Conservation (phyloP, 2,888 invertebrate genomes). For the Smittia aterrima region DNA sequence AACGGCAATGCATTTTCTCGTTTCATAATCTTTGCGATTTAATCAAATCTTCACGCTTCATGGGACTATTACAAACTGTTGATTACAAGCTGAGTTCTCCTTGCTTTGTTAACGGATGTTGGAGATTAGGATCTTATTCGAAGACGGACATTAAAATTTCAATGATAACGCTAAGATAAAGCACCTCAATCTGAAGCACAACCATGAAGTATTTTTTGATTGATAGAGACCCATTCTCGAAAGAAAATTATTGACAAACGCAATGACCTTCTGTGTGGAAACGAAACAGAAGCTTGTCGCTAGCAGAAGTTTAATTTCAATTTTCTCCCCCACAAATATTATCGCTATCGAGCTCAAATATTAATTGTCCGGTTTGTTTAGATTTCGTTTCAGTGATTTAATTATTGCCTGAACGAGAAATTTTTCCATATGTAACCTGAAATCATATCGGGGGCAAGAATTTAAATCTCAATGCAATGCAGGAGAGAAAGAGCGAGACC, state of each 20-base stretch:
- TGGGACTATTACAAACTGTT: not conserved
- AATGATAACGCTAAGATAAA: no score
- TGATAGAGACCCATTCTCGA: no score
- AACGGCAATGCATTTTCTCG: not conserved
- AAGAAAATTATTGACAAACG: not conserved
- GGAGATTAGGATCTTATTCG: not conserved
- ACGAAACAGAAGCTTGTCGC: not conserved
- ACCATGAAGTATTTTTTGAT: no score
- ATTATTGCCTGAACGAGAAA: not conserved
- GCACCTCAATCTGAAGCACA: no score
- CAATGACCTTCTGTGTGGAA: no score
- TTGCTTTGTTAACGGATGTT: not conserved
- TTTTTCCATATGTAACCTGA: not conserved
- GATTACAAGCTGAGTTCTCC: slow-evolving; percentile 1
- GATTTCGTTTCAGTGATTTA: slow-evolving; percentile 11
- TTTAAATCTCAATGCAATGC: not conserved
- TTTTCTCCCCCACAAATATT: not conserved
- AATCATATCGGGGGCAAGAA: slow-evolving; percentile 8
- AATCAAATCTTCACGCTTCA: slow-evolving; percentile 10
- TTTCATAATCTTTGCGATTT: not conserved
- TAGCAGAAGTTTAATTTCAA: not conserved
- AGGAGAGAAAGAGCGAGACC: not conserved
- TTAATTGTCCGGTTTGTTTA: not conserved
- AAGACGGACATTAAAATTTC: no score
- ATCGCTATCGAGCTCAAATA: not conserved